Conservation (phyloP, 2,888 invertebrate species). For the Mimumesa dahlbomi region DNA sequence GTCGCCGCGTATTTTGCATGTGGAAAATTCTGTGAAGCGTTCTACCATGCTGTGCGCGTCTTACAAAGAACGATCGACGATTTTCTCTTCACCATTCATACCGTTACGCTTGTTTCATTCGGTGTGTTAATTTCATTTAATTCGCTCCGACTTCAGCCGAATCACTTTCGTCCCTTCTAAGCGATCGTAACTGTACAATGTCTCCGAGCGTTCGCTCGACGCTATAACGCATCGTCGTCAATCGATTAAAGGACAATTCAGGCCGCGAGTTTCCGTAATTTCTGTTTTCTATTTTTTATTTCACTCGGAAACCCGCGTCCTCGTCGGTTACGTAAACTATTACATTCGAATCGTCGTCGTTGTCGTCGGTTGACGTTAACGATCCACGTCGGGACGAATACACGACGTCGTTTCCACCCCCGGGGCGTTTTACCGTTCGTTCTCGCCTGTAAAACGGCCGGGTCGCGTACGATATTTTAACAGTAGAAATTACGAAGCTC, state of each 20-base stretch:
- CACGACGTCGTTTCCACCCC: neutral
- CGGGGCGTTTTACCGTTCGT: neutral
- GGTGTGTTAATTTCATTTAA: neutral
- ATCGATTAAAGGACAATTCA: too few relatives aligned
- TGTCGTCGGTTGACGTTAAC: neutral
- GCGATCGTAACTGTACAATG: constrained; percentile 14
- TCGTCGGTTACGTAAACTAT: too few relatives aligned
- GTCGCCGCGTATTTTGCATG: neutral
- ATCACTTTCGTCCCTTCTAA: neutral
- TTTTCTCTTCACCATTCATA: too few relatives aligned
- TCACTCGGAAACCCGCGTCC: too few relatives aligned
- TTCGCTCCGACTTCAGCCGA: neutral
- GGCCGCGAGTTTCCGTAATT: too few relatives aligned
- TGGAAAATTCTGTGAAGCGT: constrained; percentile 24
- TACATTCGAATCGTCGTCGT: neutral
- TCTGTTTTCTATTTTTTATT: too few relatives aligned
- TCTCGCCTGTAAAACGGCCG: neutral
- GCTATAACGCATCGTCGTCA: neutral
- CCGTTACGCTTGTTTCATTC: constrained; percentile 5
- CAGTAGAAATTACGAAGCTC: neutral
- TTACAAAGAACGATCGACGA: constrained; percentile 36
- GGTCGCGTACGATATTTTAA: neutral
- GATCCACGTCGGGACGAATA: neutral
- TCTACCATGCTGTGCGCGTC: constrained; percentile 50
- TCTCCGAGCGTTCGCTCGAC: neutral